Evolutionary conservation across 2,888 invertebrate species (phyloP), one percentile per base, ranked within the genome.

Genomic region (Stomorhina lunata): DNA sequence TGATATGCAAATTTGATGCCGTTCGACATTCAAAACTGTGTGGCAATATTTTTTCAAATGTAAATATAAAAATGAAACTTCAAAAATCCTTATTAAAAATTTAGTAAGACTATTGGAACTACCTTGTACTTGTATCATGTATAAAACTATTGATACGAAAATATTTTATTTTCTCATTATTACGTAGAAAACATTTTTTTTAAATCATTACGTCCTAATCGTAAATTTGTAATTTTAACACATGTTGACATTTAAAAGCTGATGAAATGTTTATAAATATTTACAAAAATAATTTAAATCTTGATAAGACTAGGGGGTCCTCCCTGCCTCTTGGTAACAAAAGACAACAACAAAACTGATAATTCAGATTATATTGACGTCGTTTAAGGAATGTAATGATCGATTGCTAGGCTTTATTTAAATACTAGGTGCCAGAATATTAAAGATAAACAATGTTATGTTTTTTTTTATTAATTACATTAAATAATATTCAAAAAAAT

Each of bases 221-320:
- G 27, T 20, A 37, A 25, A n/a, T 22, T 15, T 20, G 4, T 12
- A 45, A 43, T 2, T 43, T 27, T 40, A n/a, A 15, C 43, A 63
- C 25, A 43, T 25, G 25, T 29, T 6, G 17, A 40, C 7, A n/a
- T n/a, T n/a, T 22, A 45, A 25, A 40, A 22, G n/a, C 10, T 71
- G 50, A 71, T 78, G 69, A 71, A 61, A 73, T 68, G 27, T 65
- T 66, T 59, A 45, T 17, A 78, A 57, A 5, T 48, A 50, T 69
- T 43, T 75, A 15, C 29, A 22, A 45, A 61, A 53, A 65, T 29
- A 57, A 22, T 37, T 53, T 3, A n/a, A 66, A 71, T 43, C 37
- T 34, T 65, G 71, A 77, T 77, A 71, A 72, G 59, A 75, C 71
- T 63, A 55, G 81, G 77, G 66, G 81, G 81, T 76, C 69, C 40